phyloP scores from a whole-genome alignment of 2,797 vertebrate species.

The Sparus aurata region DNA sequence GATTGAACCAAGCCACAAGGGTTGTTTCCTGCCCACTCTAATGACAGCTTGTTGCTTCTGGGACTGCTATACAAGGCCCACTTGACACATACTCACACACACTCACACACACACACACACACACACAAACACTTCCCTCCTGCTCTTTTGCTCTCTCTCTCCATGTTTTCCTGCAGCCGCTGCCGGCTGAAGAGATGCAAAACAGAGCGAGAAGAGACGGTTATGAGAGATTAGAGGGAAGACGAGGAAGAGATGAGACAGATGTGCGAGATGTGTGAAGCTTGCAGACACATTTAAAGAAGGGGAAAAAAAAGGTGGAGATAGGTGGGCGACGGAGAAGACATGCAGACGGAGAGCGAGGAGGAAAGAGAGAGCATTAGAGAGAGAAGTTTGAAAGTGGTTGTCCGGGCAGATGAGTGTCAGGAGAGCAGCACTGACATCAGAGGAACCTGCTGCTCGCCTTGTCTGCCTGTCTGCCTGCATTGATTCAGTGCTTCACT shows the following conservation, averaged over 20 bases:
- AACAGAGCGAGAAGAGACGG: slow-evolving; percentile 36
- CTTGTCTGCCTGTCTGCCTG: slow-evolving; percentile 67
- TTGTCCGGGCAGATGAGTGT: slow-evolving; percentile 71
- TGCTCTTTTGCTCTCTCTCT: slow-evolving; percentile 23
- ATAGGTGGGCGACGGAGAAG: slow-evolving; percentile 25
- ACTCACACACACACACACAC: slow-evolving; percentile 25
- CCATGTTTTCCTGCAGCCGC: slow-evolving; percentile 50
- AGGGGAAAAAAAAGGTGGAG: not conserved
- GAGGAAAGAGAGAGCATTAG: slow-evolving; percentile 28
- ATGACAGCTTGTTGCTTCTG: slow-evolving; percentile 86
- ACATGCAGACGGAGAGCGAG: slow-evolving; percentile 20
- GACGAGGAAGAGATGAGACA: slow-evolving; percentile 39
- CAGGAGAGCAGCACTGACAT: slow-evolving; percentile 63
- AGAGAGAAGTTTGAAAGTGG: slow-evolving; percentile 61
- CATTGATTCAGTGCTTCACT: slow-evolving; percentile 70
- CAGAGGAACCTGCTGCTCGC: slow-evolving; percentile 67
- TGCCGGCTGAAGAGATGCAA: slow-evolving; percentile 46
- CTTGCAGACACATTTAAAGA: slow-evolving; percentile 44
- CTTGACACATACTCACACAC: slow-evolving; percentile 73
- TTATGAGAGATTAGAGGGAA: slow-evolving; percentile 54
- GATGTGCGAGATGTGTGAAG: slow-evolving; percentile 37
- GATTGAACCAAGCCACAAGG: slow-evolving; percentile 84
- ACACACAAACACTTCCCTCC: slow-evolving; percentile 22
- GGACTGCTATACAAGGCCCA: slow-evolving; percentile 78
- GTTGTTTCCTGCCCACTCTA: slow-evolving; percentile 86